phyloP scores from a whole-genome alignment of 2,888 invertebrate species.

The Cosmopolites sordidus region DNA sequence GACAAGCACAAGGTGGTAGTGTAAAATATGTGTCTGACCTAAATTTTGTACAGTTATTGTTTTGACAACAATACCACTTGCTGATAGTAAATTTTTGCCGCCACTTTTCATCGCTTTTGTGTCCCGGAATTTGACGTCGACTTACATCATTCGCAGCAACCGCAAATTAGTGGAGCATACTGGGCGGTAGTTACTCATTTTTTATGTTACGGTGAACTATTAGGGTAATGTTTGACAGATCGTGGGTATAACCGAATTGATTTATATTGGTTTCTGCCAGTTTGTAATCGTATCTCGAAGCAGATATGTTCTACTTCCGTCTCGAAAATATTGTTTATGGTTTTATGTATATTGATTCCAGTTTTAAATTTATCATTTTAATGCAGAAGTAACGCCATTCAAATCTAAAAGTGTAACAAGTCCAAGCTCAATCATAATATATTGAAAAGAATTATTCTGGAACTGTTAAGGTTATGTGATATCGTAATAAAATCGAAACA shows the following conservation, averaged over 20 bases:
- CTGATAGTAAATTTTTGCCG: conserved; percentile 13
- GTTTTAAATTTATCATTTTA: too few relatives aligned
- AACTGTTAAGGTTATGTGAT: too few relatives aligned
- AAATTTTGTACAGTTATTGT: conserved; percentile 21
- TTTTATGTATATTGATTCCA: too few relatives aligned
- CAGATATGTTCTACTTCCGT: not conserved
- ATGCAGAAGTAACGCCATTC: too few relatives aligned
- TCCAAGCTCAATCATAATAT: too few relatives aligned
- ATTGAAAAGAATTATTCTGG: too few relatives aligned
- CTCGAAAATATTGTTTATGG: too few relatives aligned
- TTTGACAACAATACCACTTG: conserved; percentile 22
- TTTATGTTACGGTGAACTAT: not conserved
- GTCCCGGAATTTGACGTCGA: not conserved
- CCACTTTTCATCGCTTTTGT: not conserved
- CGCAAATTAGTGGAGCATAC: not conserved
- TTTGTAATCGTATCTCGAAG: not conserved
- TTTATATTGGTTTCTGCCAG: not conserved
- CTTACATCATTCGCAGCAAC: not conserved
- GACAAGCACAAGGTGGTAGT: conserved; percentile 20
- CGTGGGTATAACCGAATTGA: not conserved
- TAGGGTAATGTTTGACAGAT: not conserved
- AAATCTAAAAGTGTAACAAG: too few relatives aligned
- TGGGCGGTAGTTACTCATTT: not conserved
- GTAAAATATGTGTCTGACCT: conserved; percentile 21
- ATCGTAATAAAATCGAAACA: too few relatives aligned